phyloP scores from a whole-genome alignment of 2,113 vertebrate species.

The Regulus satrapa region DNA sequence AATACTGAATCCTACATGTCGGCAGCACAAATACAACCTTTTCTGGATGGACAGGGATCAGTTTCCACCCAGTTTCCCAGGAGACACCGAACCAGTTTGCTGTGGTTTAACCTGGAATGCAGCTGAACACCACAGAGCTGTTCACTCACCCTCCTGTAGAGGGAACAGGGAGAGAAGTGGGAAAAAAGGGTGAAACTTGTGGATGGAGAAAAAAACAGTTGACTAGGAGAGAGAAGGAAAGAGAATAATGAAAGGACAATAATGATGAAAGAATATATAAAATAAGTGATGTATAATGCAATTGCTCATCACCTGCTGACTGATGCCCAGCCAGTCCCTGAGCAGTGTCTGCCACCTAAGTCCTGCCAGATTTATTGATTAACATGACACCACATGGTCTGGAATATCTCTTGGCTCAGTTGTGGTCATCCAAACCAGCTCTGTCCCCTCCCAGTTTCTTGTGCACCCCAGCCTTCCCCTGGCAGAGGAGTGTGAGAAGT shows the following conservation, averaged over 20 bases:
- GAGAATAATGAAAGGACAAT: neutral
- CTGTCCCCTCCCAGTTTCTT: neutral
- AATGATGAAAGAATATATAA: neutral
- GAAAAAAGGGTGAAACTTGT: neutral
- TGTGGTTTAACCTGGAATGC: neutral
- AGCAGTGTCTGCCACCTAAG: too few species aligned
- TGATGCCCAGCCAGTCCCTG: neutral
- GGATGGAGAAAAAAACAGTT: neutral
- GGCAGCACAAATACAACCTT: neutral
- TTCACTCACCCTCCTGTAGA: fast-evolving
- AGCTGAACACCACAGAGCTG: neutral
- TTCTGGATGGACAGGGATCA: neutral
- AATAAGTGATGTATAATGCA: neutral
- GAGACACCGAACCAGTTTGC: neutral
- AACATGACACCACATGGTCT: neutral
- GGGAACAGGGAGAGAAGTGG: neutral
- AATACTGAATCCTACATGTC: neutral
- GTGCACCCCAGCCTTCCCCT: neutral
- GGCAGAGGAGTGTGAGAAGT: neutral
- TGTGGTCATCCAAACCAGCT: neutral
- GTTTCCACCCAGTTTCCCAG: neutral
- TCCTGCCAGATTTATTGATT: neutral
- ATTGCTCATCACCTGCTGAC: neutral
- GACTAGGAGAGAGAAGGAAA: neutral
- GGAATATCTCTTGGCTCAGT: neutral